Evolutionary conservation across 2,113 vertebrate species (phyloP), one percentile per base, ranked within the genome.

Genomic region (Micromys minutus): DNA sequence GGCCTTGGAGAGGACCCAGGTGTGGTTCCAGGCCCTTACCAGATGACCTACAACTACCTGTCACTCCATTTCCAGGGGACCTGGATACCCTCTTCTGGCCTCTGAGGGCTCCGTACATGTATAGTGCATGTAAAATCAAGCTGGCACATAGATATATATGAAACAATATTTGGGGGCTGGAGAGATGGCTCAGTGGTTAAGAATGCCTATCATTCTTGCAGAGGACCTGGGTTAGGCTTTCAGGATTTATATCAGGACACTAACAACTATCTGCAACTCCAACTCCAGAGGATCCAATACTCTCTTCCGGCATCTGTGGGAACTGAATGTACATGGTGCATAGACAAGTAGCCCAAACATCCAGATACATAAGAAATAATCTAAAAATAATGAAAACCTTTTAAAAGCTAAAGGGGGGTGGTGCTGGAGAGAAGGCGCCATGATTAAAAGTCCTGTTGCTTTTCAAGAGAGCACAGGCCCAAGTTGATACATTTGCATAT

Each of bases 1-100:
- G n/a, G 7, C 16, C 24, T 83, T 42, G n/a, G 3, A 61, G 79
- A 29, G 5, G 24, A 59, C n/a, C 3, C 0, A 3, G 7, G 36
- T 59, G 57, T 16, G 12, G 7, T 83, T 29, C 1, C 77, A n/a
- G 0, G 55, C 21, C 22, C 34, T 36, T n/a, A 57, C 34, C 21
- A 3, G 77, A 36, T n/a, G 50, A 55, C 77, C n/a, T 29, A 24
- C 77, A 57, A 24, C 50, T n/a, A 5, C 34, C 50, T 57, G 34
- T 55, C 3, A 36, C 9, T 13, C 21, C 19, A 80, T 19, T 57
- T n/a, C 77, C 77, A 80, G 34, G 34, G 19, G 42, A 55, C 12
- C 19, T 67, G 52, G 34, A n/a, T 11, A 79, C 31, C 76, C 47
- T 79, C 31, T 55, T 79, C 47, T 8, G 36, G n/a, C n/a, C 71